These are phyloP conservation scores for Drosophila novamexicana DNA, from an alignment of 1,140 invertebrate species.

Conservation along the genomic window DNA sequence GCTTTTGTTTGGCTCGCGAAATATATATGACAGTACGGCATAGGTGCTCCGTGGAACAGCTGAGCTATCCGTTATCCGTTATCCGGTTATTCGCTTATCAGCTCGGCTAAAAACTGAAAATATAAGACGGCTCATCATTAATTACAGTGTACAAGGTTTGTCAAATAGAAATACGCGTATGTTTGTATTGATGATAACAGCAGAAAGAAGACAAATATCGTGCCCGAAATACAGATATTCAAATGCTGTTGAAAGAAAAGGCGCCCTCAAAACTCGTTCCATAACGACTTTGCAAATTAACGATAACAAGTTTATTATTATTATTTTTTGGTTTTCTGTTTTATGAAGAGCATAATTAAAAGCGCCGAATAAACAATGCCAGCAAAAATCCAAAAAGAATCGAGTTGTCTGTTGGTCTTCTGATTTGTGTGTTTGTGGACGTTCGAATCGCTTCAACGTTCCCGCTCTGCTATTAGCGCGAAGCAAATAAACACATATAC, in stretches of 20 bases:
- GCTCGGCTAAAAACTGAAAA: slow-evolving; percentile 6
- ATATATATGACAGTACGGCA: slow-evolving; percentile 28
- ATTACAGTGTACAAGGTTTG: slow-evolving; percentile 5
- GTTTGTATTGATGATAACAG: slow-evolving; percentile 26
- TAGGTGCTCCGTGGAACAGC: slow-evolving; percentile 26
- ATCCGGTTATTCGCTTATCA: slow-evolving; percentile 18
- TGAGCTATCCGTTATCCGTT: slow-evolving; percentile 26
- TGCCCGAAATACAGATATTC: slow-evolving; percentile 10
- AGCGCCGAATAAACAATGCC: slow-evolving; percentile 32
- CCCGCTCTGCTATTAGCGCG: slow-evolving; percentile 16
- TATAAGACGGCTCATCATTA: not conserved
- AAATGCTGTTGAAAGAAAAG: slow-evolving; percentile 26
- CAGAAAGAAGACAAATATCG: slow-evolving; percentile 23
- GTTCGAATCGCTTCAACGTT: slow-evolving; percentile 24
- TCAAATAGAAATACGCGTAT: slow-evolving; percentile 4
- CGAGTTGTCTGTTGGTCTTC: slow-evolving; percentile 45
- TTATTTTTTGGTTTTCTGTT: slow-evolving; percentile 17
- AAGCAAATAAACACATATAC: slow-evolving; percentile 16
- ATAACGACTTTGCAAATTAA: slow-evolving; percentile 25
- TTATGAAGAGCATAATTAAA: slow-evolving; percentile 51
- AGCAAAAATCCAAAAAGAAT: slow-evolving; percentile 33
- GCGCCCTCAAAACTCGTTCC: slow-evolving; percentile 30
- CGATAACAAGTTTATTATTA: slow-evolving; percentile 24
- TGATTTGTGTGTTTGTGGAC: slow-evolving; percentile 26
- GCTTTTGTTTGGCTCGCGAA: slow-evolving; percentile 10